phyloP scores from a whole-genome alignment of 2,888 invertebrate genomes.

The Dione vanillae region DNA sequence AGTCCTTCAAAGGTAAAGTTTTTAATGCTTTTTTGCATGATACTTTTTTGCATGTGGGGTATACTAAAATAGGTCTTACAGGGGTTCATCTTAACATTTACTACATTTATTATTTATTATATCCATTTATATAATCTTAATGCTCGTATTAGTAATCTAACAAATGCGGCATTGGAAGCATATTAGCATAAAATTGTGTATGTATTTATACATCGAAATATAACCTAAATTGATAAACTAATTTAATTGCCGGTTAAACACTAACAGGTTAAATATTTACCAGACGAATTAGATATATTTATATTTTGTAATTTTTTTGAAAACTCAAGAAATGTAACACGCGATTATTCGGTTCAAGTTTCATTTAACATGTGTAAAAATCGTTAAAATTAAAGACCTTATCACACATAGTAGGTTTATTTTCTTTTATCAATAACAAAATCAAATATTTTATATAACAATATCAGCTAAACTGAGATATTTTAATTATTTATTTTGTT shows the following conservation, averaged over 20 bases:
- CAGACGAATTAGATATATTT: no score
- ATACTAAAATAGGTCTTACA: constrained; percentile 1
- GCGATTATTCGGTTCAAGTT: no score
- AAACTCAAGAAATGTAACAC: no score
- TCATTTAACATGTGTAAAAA: no score
- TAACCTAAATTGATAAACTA: neutral
- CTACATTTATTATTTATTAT: neutral
- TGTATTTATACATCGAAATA: neutral
- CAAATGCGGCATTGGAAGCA: constrained; percentile 44
- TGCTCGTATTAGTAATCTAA: constrained; percentile 36
- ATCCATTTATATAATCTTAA: neutral
- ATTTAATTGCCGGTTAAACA: neutral
- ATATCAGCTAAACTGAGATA: neutral
- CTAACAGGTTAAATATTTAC: no score
- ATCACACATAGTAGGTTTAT: no score
- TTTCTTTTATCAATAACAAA: no score
- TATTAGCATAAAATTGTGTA: neutral
- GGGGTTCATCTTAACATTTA: constrained; percentile 1
- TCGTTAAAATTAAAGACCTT: no score
- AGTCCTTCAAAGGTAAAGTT: constrained; percentile 78
- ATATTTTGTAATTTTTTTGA: no score
- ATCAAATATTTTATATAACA: neutral
- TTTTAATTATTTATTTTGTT: neutral
- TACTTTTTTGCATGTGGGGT: constrained; percentile 46
- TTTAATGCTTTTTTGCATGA: constrained; percentile 81